A percentile compares a stretch with the other conserved stretches of the same genome.
Evolutionary conservation across 2,888 invertebrate genomes (phyloP).

Genomic region (Noctua janthina): DNA sequence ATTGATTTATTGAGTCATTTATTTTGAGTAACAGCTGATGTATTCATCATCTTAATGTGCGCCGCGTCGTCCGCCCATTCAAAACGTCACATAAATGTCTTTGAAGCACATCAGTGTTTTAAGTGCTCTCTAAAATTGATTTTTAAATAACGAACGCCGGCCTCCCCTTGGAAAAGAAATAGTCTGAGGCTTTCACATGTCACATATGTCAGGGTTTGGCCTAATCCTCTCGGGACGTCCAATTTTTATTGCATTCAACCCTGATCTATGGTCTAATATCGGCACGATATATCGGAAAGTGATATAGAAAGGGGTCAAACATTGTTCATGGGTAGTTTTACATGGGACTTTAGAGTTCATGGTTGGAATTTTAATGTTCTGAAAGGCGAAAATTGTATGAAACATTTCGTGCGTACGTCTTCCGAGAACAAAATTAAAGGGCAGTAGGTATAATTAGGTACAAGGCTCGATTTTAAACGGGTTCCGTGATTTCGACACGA

Average conservation of each 20-base stretch:
- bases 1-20: constrained; percentile 84
- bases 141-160: constrained; percentile 81
- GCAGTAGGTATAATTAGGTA: constrained; percentile 68
- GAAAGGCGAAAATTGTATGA: constrained; percentile 32
- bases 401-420: constrained; percentile 35
- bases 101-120: constrained; percentile 72
- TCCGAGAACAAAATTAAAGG: constrained; percentile 64
- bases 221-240: constrained; percentile 87
- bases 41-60: constrained; percentile 79
- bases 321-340: constrained; percentile 70
- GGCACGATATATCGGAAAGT: constrained; percentile 82
- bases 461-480: constrained; percentile 68
- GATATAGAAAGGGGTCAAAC: constrained; percentile 80
- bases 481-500: constrained; percentile 74
- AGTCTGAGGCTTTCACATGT: constrained; percentile 85
- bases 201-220: constrained; percentile 89
- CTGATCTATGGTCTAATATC: constrained; percentile 87
- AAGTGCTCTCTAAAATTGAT: constrained; percentile 82
- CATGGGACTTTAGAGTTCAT: constrained; percentile 36
- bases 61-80: constrained; percentile 71
- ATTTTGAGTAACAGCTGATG: constrained; percentile 79
- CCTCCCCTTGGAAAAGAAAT: constrained; percentile 81
- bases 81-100: constrained; percentile 72
- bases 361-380: constrained; percentile 48
- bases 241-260: constrained; percentile 88